Base-by-base conservation (phyloP, 2,797 vertebrate species). In the Myotis planiceps region DNA sequence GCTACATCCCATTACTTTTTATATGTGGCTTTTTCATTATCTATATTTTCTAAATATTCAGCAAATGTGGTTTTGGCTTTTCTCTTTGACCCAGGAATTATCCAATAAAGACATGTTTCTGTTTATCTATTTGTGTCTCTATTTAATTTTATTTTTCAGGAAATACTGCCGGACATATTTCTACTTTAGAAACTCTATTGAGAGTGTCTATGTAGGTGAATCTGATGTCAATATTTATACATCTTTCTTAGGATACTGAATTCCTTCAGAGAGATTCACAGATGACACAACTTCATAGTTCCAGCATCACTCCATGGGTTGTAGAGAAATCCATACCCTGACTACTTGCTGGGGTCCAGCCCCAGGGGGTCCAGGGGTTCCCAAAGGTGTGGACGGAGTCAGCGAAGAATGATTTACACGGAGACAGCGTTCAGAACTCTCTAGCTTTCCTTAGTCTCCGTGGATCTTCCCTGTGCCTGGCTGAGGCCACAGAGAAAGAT, bases 31-130 rank as follows among this genome's bases (percentile, higher is more conserved):
- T 55, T 85, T 93, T 71, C n/a, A 45, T 21, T 63, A 65, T 32
- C 42, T 60, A 12, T 78, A 82, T 78, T 93, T 91, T 76, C 39
- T 69, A 91, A 93, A 87, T 76, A 93, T 47, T 68, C 18, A 71
- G 12, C 27, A 90, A 82, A 66, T 14, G 5, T 58, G 6, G 21
- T 82, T 93, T 82, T 37, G 9, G 68, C 53, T 72, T 88, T 94
- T 96, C 25, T 82, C 80, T 87, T 87, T 78, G 47, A 65, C n/a
- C 10, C 16, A 76, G 55, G n/a, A 80, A 42, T 75, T 74, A 25
- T 39, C 15, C 1, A 47, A 15, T 65, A 63, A 83, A 83, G 10
- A 71, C 42, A 88, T 78, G 2, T 34, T 92, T 83, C 25, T 71
- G 21, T 15, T 75, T 81, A 51, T 65, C n/a, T 95, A 8, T 23